Percentiles rank a stretch among this genome's conserved stretches.
Conservation (phyloP, 2,113 vertebrate genomes). For the Ibidorhyncha struthersii region DNA sequence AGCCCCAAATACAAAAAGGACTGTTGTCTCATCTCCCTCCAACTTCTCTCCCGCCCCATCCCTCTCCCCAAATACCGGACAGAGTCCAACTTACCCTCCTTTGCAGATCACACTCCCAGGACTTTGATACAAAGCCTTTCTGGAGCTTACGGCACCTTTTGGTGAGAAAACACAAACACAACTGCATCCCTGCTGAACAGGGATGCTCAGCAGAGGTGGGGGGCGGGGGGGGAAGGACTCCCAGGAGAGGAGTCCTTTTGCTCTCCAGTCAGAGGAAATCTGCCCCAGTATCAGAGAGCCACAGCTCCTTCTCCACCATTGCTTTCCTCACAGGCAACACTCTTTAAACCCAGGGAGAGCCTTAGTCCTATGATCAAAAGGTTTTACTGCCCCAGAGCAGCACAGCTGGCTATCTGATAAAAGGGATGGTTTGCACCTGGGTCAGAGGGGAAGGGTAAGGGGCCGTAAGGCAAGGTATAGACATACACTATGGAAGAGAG, state of each 20-base stretch:
- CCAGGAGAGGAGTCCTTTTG: background rate
- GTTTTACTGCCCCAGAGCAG: background rate
- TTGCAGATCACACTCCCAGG: fast-evolving
- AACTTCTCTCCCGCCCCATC: background rate
- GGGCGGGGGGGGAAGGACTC: fast-evolving
- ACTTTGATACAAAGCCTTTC: background rate
- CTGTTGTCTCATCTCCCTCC: background rate
- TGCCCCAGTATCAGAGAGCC: background rate
- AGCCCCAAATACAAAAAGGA: fast-evolving
- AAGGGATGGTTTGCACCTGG: background rate
- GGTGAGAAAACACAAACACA: background rate
- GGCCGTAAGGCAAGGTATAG: background rate
- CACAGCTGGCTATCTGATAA: background rate
- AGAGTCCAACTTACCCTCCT: background rate
- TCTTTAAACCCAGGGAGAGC: background rate
- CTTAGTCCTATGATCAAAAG: background rate
- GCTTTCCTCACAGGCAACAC: background rate
- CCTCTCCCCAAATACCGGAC: background rate
- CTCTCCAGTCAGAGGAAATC: background rate
- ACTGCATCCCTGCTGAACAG: background rate
- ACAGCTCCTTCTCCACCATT: background rate
- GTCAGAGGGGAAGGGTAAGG: background rate
- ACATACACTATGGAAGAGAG: background rate
- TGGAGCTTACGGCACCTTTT: conserved; percentile 8
- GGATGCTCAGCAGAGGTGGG: background rate